These are phyloP conservation scores for Alauda arvensis DNA, from an alignment of 2,797 vertebrate genomes.

Conservation along the genomic window DNA sequence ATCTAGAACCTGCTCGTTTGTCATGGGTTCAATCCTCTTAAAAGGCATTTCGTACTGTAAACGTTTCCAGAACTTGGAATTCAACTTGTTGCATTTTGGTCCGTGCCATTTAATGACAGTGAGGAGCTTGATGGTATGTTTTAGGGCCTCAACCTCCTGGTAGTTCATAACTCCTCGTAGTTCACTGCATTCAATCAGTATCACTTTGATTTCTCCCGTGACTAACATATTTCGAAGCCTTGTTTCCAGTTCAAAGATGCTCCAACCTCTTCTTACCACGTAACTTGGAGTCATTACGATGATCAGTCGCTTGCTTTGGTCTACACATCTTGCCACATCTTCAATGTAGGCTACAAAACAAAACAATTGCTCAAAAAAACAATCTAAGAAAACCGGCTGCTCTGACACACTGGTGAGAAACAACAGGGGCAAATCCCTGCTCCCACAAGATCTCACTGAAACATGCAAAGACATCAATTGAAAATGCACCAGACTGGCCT, in stretches of 20 bases:
- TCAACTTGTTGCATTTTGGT: slow-evolving; percentile 95
- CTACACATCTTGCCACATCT: slow-evolving; percentile 95
- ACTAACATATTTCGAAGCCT: slow-evolving; percentile 95
- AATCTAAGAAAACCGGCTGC: neutral
- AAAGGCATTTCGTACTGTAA: slow-evolving; percentile 99
- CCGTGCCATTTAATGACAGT: slow-evolving; percentile 97
- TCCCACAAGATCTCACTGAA: neutral
- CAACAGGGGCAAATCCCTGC: neutral
- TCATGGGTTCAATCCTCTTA: slow-evolving; percentile 91
- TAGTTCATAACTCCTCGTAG: slow-evolving; percentile 98
- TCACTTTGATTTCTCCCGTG: slow-evolving; percentile 96
- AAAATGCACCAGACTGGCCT: neutral
- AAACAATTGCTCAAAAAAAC: slow-evolving; percentile 40
- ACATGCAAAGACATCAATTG: neutral
- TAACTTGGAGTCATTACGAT: slow-evolving; percentile 98
- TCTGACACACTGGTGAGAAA: neutral
- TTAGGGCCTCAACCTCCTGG: slow-evolving; percentile 97
- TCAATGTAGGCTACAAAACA: slow-evolving; percentile 92
- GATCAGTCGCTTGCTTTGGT: slow-evolving; percentile 97
- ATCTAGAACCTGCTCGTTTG: slow-evolving; percentile 92
- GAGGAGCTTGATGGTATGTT: slow-evolving; percentile 96
- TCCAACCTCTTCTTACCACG: slow-evolving; percentile 96
- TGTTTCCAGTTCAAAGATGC: slow-evolving; percentile 98
- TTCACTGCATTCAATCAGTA: slow-evolving; percentile 96
- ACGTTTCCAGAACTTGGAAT: slow-evolving; percentile 99